These are phyloP conservation scores for Sinocyclocheilus grahami DNA, from an alignment of 2,113 vertebrate genomes.

Conservation along the genomic window DNA sequence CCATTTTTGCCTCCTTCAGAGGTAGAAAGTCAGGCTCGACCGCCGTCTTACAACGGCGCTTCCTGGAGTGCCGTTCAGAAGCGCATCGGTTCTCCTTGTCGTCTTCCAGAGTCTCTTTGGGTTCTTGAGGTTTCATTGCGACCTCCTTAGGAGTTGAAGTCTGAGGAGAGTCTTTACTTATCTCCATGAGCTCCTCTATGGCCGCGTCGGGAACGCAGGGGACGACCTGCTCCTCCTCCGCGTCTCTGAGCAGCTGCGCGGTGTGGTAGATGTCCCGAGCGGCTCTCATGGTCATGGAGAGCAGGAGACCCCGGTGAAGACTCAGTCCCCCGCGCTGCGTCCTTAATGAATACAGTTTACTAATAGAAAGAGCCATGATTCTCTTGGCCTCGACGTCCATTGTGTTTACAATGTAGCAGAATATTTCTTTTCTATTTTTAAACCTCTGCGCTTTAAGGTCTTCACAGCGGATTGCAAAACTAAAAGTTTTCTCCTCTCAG, in stretches of 20 bases:
- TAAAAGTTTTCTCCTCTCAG: conserved; percentile 16
- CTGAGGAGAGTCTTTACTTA: conserved; percentile 14
- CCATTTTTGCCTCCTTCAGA: conserved; percentile 83
- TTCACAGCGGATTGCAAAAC: conserved; percentile 5
- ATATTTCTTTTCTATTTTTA: not conserved
- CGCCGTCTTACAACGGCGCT: conserved; percentile 76
- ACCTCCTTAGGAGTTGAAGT: conserved; percentile 38
- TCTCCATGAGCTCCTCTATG: conserved; percentile 58
- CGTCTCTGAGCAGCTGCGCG: conserved; percentile 64
- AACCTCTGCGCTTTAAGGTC: not conserved
- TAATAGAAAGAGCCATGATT: conserved; percentile 85
- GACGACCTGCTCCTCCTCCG: conserved; percentile 58
- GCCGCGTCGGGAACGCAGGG: conserved; percentile 32
- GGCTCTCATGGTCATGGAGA: conserved; percentile 86
- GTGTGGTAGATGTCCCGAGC: conserved; percentile 85
- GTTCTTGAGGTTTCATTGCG: not conserved
- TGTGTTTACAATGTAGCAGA: conserved; percentile 32
- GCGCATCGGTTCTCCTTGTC: conserved; percentile 70
- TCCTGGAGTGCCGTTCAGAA: conserved; percentile 72
- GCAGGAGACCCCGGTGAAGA: conserved; percentile 85
- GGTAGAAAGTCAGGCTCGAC: conserved; percentile 79
- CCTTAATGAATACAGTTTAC: conserved; percentile 86
- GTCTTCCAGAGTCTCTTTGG: conserved; percentile 26
- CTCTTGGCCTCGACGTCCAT: conserved; percentile 84
- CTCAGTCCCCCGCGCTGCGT: conserved; percentile 84